Base-by-base conservation (phyloP, 2,888 invertebrate species). In the Callinectes sapidus region DNA sequence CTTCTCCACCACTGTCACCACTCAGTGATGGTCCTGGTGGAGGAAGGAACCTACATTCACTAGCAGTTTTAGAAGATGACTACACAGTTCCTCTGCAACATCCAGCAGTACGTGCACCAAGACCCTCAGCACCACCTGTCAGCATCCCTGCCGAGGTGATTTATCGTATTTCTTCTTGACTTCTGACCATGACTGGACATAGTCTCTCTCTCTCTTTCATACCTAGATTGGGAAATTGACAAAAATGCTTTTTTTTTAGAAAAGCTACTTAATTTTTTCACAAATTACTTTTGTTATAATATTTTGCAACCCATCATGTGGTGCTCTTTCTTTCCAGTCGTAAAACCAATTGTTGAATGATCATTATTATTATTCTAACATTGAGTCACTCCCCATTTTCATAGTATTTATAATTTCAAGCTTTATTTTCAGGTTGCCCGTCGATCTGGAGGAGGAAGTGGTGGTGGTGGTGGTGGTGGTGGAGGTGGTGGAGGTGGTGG, bases 1-100 rank as follows among this genome's bases (percentile, higher is more conserved):
- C 96, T 48, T 95, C 95, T 55, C 96, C 95, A 28, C 95, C 95
- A 3, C 95, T 95, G 66, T 96, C 96, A 8, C 96, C 96, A 8
- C 94, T 95, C 23, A 95, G 95, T 92, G 95, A 95, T 87, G 94
- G 94, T 10, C 94, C 91, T 42, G 93, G 89, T 55, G 92, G 92
- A 81, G 90, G 81, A 90, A 35, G 93, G 42, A 89, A 91, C 39
- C 2, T 89, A 14, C 91, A 89, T 18, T 91, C 92, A 10, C 93
- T 91, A 35, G 94, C 94, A 28, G 91, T 94, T 86, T 77, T 94
- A 87, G 94, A 94, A 86, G 94, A 94, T 32, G 94, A 94, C 35
- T 94, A 94, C 81, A 92, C 92, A 85, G 92, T 94, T 61, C 93
- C 94, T 55, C 89, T 91, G 71, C 93, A 94, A 71, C 92, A 93